Conservation (phyloP, 2,113 vertebrate species). For the Junco hyemalis region DNA sequence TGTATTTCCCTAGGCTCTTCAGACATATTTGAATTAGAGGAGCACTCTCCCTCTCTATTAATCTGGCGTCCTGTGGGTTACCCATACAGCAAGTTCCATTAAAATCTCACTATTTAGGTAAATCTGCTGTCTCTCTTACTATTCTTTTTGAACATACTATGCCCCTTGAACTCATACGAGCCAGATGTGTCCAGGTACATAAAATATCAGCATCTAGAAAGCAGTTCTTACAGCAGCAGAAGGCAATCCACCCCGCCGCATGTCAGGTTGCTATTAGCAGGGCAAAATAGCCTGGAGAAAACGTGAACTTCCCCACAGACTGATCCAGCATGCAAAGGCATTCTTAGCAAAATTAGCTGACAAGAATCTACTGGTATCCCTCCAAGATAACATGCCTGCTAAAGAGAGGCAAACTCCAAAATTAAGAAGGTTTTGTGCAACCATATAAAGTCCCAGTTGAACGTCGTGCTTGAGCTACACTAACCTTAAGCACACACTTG, state of each 20-base stretch:
- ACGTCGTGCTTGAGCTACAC: fast-evolving
- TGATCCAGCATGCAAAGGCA: not conserved
- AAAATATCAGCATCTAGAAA: not conserved
- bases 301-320: not conserved
- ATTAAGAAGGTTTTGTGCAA: not conserved
- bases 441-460: not conserved
- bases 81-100: not conserved
- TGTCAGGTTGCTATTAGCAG: not conserved
- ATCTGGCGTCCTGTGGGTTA: not conserved
- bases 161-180: not conserved
- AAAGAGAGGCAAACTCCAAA: not conserved
- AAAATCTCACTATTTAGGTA: not conserved
- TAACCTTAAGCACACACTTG: not conserved
- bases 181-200: not conserved
- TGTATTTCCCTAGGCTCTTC: not conserved
- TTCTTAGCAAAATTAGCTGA: not conserved
- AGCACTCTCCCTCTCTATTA: not conserved
- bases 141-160: not conserved
- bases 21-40: not conserved
- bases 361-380: not conserved
- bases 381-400: not conserved
- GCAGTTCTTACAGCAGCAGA: not conserved
- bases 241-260: not conserved
- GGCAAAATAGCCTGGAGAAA: not conserved
- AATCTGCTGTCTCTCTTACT: not conserved